A percentile compares a stretch with the other conserved stretches of the same genome.
phyloP scores from a whole-genome alignment of 2,888 invertebrate genomes.

The Hipparchia sbordonii region DNA sequence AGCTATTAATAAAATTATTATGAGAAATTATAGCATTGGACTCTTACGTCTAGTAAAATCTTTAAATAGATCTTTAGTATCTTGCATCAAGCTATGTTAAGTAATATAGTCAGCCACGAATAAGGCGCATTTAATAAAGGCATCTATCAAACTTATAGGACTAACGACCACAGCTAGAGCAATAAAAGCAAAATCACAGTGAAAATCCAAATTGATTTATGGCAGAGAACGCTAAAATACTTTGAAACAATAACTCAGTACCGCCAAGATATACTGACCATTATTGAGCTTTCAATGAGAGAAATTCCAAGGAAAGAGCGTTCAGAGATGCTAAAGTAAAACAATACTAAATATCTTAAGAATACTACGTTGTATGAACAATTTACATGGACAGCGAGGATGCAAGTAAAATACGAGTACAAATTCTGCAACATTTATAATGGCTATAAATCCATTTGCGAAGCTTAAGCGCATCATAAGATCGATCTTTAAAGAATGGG shows the following conservation, averaged over 20 bases:
- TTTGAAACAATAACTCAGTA: conserved; percentile 61
- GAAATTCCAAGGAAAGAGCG: conserved; percentile 52
- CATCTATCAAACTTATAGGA: not conserved
- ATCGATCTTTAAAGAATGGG: conserved; percentile 28
- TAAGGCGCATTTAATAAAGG: not conserved
- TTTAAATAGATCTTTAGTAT: too few relatives aligned
- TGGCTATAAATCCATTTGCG: conserved; percentile 44
- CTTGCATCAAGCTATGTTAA: not conserved
- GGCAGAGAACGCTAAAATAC: conserved; percentile 46
- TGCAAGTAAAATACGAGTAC: conserved; percentile 39
- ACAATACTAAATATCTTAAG: conserved; percentile 54
- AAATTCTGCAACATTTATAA: conserved; percentile 37
- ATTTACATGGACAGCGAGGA: conserved; percentile 51
- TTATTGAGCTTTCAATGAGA: conserved; percentile 49
- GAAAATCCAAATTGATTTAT: conserved; percentile 24
- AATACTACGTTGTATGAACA: conserved; percentile 48
- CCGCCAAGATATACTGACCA: conserved; percentile 51
- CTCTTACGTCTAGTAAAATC: not conserved
- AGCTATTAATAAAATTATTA: conserved; percentile 3
- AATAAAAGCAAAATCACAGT: conserved; percentile 14
- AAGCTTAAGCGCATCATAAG: conserved; percentile 22
- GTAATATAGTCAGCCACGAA: not conserved
- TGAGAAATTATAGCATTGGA: conserved; percentile 4
- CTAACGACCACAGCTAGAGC: not conserved
- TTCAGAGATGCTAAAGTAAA: conserved; percentile 50